Conservation (phyloP, 35 echinoderm and acorn worm genomes). For the Holothuria glaberrima region DNA sequence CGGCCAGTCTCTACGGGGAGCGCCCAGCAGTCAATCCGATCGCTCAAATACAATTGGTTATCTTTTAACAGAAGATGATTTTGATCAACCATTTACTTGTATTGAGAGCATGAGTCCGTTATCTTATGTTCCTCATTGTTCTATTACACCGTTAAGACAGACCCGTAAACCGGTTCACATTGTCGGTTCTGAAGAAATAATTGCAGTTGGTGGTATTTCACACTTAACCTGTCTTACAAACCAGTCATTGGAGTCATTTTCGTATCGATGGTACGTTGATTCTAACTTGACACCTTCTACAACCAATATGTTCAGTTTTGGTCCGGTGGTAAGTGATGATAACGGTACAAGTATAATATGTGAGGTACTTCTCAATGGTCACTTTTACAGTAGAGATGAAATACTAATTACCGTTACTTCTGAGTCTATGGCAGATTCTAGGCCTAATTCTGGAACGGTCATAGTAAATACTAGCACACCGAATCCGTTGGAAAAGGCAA, state of each 20-base stretch:
- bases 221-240: constrained; percentile 20
- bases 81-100: constrained; percentile 49
- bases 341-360: constrained; percentile 29
- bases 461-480: no score
- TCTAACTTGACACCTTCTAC: neutral
- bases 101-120: constrained; percentile 34
- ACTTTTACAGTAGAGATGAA: neutral
- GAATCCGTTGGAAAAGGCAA: no score
- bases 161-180: constrained; percentile 45
- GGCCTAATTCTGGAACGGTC: no score
- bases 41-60: neutral
- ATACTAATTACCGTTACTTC: no score
- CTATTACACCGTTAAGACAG: constrained; percentile 21
- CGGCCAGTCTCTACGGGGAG: neutral
- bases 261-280: constrained; percentile 32
- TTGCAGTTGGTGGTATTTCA: constrained; percentile 7
- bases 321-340: neutral
- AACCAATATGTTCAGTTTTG: constrained; percentile 26
- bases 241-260: constrained; percentile 15
- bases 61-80: constrained; percentile 26
- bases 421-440: no score
- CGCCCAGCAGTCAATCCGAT: neutral
- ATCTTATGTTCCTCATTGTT: constrained; percentile 25
- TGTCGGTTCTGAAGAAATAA: neutral
- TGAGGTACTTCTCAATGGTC: neutral